Evolutionary conservation across 2,888 invertebrate species (phyloP).

Genomic region (Xylota segnis): DNA sequence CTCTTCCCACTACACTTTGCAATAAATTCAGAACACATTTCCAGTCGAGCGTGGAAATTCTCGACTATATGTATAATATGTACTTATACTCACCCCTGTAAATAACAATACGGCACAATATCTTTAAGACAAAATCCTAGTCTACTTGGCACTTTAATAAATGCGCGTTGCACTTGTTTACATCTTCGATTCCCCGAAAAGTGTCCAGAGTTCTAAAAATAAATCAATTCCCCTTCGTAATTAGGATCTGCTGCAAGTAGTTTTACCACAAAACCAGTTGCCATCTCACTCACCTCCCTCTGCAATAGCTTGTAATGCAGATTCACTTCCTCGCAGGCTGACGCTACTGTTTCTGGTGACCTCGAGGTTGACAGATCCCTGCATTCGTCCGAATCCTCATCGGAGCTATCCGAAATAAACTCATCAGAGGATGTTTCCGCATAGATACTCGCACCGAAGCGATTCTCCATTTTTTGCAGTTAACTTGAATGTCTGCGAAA

Average conservation of each 20-base stretch:
- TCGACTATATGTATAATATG: neutral
- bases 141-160: constrained; percentile 86
- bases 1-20: neutral
- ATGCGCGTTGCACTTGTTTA: constrained; percentile 85
- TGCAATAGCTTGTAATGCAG: constrained; percentile 80
- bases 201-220: constrained; percentile 85
- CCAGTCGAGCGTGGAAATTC: neutral
- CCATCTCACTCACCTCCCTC: constrained; percentile 79
- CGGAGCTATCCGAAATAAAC: constrained; percentile 81
- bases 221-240: constrained; percentile 15
- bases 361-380: constrained; percentile 40
- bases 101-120: constrained; percentile 86
- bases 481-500: constrained; percentile 51
- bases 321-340: constrained; percentile 75
- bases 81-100: constrained; percentile 84
- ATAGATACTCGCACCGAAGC: constrained; percentile 76
- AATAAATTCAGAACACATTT: neutral
- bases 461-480: constrained; percentile 72
- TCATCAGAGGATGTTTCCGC: constrained; percentile 78
- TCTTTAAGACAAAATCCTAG: constrained; percentile 88
- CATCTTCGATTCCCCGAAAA: constrained; percentile 85
- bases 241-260: neutral
- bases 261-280: constrained; percentile 3
- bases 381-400: constrained; percentile 79
- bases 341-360: constrained; percentile 26